These are phyloP conservation scores for Drosophila yooni DNA, from an alignment of 2,888 invertebrate species.

Conservation along the genomic window DNA sequence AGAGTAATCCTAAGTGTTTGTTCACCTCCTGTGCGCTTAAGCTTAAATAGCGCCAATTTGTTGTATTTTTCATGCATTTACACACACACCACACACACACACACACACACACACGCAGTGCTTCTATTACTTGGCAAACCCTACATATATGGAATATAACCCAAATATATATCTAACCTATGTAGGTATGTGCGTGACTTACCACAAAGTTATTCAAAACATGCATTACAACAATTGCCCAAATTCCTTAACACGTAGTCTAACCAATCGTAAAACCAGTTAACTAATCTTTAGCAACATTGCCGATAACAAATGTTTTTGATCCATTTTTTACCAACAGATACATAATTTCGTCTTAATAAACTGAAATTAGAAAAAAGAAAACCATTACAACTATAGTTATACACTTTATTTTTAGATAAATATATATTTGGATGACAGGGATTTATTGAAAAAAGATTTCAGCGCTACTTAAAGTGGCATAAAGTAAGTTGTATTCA, in stretches of 20 bases:
- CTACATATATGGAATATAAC: constrained; percentile 4
- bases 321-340: constrained; percentile 33
- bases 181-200: constrained; percentile 24
- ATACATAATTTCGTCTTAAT: constrained; percentile 70
- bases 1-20: constrained; percentile 24
- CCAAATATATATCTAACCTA: constrained; percentile 13
- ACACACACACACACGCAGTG: constrained; percentile 3
- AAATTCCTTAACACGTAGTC: constrained; percentile 13
- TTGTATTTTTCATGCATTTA: constrained; percentile 52
- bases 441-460: constrained; percentile 92
- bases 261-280: constrained; percentile 35
- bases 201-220: constrained; percentile 15
- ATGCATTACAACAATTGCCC: constrained; percentile 26
- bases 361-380: constrained; percentile 49
- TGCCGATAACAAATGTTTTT: constrained; percentile 36
- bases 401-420: neutral
- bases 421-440: neutral
- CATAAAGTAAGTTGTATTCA: constrained; percentile 96
- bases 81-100: constrained; percentile 1
- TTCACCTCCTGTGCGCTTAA: neutral
- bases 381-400: too few species aligned
- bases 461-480: constrained; percentile 96
- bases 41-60: constrained; percentile 26
- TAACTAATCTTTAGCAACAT: constrained; percentile 19
- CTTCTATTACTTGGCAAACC: constrained; percentile 10